These are phyloP conservation scores for Huso huso DNA, from an alignment of 2,797 vertebrate species.

Conservation along the genomic window DNA sequence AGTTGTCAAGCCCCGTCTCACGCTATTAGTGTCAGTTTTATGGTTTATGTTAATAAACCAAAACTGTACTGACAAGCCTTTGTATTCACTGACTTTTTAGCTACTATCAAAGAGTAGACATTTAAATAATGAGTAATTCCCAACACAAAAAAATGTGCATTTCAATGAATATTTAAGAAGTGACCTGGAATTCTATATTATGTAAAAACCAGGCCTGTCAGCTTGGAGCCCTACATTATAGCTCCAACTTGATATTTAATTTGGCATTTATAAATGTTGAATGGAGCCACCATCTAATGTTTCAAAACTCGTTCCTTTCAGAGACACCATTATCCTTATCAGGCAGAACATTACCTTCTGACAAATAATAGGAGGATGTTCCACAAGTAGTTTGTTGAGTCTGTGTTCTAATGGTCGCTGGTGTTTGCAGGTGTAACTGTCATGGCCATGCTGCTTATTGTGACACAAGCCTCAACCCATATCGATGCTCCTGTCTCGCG, in stretches of 20 bases:
- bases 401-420: slow-evolving; percentile 14
- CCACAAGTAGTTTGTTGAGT: neutral
- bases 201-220: slow-evolving; percentile 38
- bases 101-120: neutral
- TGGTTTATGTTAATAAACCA: slow-evolving; percentile 29
- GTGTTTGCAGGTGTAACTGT: slow-evolving; percentile 74
- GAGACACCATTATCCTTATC: neutral
- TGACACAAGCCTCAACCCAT: slow-evolving; percentile 57
- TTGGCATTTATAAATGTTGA: slow-evolving; percentile 62
- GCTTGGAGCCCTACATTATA: slow-evolving; percentile 35
- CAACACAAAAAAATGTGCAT: neutral
- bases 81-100: neutral
- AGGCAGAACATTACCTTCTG: neutral
- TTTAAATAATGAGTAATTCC: slow-evolving; percentile 5
- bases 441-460: slow-evolving; percentile 76
- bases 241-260: slow-evolving; percentile 49
- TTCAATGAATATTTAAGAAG: slow-evolving; percentile 52
- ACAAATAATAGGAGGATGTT: slow-evolving; percentile 3
- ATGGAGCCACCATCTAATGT: slow-evolving; percentile 28
- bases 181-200: slow-evolving; percentile 28
- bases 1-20: slow-evolving; percentile 33
- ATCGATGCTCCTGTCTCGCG: slow-evolving; percentile 67
- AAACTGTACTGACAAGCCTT: slow-evolving; percentile 22
- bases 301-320: neutral
- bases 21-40: slow-evolving; percentile 30